A percentile compares a stretch with the other conserved stretches of the same genome.
These are phyloP conservation scores for Ormyrus nitidulus DNA, from an alignment of 2,888 invertebrate genomes.

Conservation along the genomic window DNA sequence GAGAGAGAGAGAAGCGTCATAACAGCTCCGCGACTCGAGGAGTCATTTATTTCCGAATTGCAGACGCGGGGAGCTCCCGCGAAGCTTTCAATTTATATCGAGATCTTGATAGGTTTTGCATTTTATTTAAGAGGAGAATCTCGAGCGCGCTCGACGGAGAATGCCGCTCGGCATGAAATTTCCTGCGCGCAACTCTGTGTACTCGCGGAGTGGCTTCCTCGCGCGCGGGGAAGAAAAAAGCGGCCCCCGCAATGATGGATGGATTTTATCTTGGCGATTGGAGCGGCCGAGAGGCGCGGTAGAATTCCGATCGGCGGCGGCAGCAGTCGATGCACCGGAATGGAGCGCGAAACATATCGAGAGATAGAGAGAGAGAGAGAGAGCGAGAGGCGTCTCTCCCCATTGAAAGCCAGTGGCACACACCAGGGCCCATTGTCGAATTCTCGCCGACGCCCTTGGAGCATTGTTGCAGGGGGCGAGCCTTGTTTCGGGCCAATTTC, in stretches of 20 bases:
- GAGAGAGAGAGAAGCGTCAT: too few species aligned
- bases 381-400: too few species aligned
- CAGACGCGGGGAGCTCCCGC: too few species aligned
- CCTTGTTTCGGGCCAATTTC: conserved; percentile 20
- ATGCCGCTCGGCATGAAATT: too few species aligned
- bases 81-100: neutral
- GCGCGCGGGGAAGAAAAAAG: too few species aligned
- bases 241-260: conserved; percentile 16
- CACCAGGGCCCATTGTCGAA: neutral
- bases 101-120: neutral
- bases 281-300: neutral
- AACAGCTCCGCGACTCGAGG: too few species aligned
- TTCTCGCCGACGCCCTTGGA: neutral
- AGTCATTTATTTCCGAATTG: too few species aligned
- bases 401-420: too few species aligned
- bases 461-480: neutral
- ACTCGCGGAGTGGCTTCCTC: neutral
- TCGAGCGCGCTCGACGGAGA: neutral
- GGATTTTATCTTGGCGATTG: conserved; percentile 26
- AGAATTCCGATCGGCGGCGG: neutral
- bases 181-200: neutral
- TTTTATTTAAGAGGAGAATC: neutral
- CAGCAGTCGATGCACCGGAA: neutral
- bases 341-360: too few species aligned
- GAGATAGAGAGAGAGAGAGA: too few species aligned